These are phyloP conservation scores for Anorthoa munda DNA, from an alignment of 2,888 invertebrate species.

Conservation along the genomic window DNA sequence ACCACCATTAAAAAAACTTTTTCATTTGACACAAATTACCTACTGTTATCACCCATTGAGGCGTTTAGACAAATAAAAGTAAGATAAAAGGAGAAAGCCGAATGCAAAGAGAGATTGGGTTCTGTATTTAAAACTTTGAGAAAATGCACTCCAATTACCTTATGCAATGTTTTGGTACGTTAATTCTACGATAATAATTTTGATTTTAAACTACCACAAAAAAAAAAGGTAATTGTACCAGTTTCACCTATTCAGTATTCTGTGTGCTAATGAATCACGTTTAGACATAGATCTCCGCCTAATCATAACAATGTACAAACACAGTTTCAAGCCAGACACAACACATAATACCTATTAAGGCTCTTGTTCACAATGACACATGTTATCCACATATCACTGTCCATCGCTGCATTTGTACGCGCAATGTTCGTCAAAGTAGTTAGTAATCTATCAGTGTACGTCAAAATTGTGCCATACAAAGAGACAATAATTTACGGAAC, in stretches of 20 bases:
- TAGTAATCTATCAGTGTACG: slow-evolving; percentile 64
- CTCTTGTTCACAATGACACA: slow-evolving; percentile 65
- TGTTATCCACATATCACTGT: slow-evolving; percentile 65
- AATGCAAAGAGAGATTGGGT: slow-evolving; percentile 3
- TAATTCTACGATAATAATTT: background rate
- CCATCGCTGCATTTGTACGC: slow-evolving; percentile 59
- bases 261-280: slow-evolving; percentile 51
- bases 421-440: slow-evolving; percentile 59
- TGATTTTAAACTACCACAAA: background rate
- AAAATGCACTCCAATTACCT: background rate
- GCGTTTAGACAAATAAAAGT: slow-evolving; percentile 19
- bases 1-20: background rate
- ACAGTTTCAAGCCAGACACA: slow-evolving; percentile 58
- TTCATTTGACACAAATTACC: slow-evolving; percentile 1
- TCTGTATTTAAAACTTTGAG: background rate
- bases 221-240: slow-evolving; percentile 17
- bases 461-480: slow-evolving; percentile 56
- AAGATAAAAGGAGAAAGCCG: background rate
- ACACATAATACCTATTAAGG: slow-evolving; percentile 66
- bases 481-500: slow-evolving; percentile 49
- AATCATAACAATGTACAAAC: slow-evolving; percentile 62
- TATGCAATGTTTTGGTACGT: background rate
- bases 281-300: slow-evolving; percentile 62
- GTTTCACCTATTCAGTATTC: slow-evolving; percentile 50
- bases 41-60: background rate